Percentiles rank a stretch among this genome's conserved stretches.
These are phyloP conservation scores for Acleris sparsana DNA, from an alignment of 2,888 invertebrate species.

Conservation along the genomic window DNA sequence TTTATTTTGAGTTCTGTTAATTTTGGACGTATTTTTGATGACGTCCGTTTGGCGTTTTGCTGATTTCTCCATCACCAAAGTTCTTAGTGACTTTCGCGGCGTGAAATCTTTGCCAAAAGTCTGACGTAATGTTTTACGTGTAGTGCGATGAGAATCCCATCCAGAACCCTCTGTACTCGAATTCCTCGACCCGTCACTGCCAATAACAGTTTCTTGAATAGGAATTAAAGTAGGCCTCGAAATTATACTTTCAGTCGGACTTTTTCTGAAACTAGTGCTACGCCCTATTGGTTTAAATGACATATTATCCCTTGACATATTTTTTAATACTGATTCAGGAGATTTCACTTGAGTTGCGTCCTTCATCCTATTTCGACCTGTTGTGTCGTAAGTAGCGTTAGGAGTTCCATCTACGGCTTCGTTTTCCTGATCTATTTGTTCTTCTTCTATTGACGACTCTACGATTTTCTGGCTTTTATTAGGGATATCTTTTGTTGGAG, in stretches of 20 bases:
- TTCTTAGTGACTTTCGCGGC: conserved; percentile 66
- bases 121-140: conserved; percentile 68
- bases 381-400: conserved; percentile 55
- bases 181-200: conserved; percentile 54
- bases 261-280: conserved; percentile 57
- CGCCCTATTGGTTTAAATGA: conserved; percentile 53
- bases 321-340: conserved; percentile 60
- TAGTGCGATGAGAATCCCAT: conserved; percentile 76
- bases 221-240: conserved; percentile 55
- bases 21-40: conserved; percentile 45
- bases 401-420: conserved; percentile 41
- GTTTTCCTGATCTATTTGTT: conserved; percentile 29
- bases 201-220: conserved; percentile 55
- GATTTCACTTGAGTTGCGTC: conserved; percentile 45
- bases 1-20: conserved; percentile 5
- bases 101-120: conserved; percentile 73
- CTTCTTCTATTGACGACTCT: conserved; percentile 9
- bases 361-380: conserved; percentile 52
- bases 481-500: conserved; percentile 1
- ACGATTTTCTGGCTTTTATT: conserved; percentile 16
- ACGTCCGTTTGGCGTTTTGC: conserved; percentile 60
- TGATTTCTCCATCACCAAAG: conserved; percentile 73
- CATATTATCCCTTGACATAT: conserved; percentile 48
- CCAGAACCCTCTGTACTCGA: conserved; percentile 70
- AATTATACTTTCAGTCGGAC: conserved; percentile 50